These are phyloP conservation scores for Lates japonicus DNA, from an alignment of 2,797 vertebrate species.

Conservation along the genomic window DNA sequence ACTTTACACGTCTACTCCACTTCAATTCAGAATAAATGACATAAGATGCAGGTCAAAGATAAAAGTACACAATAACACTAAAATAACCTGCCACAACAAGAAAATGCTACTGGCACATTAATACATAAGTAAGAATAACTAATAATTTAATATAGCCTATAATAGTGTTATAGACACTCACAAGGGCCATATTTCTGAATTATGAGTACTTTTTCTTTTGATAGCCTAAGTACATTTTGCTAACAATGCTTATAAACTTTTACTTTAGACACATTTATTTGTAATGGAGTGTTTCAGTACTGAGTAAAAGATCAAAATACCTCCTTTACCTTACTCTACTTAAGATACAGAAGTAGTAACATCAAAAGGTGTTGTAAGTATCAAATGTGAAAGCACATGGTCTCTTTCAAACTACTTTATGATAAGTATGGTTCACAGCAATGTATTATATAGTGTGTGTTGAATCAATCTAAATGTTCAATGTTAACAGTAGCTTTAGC, in stretches of 20 bases:
- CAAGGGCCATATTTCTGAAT: neutral
- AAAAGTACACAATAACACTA: too few species aligned
- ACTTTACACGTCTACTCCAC: neutral
- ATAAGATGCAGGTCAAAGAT: neutral
- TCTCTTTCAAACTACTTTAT: neutral
- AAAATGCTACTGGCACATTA: neutral
- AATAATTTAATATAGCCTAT: neutral
- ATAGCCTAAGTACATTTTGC: neutral
- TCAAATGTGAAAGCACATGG: neutral
- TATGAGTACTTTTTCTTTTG: neutral
- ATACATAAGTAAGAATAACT: neutral
- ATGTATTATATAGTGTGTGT: neutral
- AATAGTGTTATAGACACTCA: neutral
- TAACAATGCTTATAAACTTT: neutral
- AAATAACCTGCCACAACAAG: too few species aligned
- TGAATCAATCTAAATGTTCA: neutral
- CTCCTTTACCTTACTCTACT: neutral
- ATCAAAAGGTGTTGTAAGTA: neutral
- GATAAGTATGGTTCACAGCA: neutral
- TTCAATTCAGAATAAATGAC: neutral
- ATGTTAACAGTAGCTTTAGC: neutral
- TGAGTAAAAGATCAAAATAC: neutral
- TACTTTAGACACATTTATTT: neutral
- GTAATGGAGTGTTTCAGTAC: neutral
- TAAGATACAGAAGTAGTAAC: neutral